Evolutionary conservation across 2,888 invertebrate genomes (phyloP).

Genomic region (Microplitis deprimator): DNA sequence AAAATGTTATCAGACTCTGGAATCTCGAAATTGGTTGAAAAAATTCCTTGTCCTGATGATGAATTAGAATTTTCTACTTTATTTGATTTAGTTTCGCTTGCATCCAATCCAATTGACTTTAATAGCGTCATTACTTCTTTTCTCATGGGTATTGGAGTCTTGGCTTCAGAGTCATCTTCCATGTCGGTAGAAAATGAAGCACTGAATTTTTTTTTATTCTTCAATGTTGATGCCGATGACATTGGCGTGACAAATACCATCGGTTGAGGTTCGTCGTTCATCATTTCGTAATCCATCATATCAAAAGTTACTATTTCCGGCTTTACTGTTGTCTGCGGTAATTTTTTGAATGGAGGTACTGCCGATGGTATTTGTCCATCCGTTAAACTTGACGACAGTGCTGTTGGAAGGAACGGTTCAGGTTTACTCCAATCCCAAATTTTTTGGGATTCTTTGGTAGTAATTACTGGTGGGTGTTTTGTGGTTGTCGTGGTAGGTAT

Average conservation of each 20-base stretch:
- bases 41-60: constrained; percentile 32
- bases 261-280: constrained; percentile 46
- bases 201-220: constrained; percentile 40
- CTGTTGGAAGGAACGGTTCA: constrained; percentile 51
- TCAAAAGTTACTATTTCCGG: constrained; percentile 27
- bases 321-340: constrained; percentile 33
- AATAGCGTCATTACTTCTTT: constrained; percentile 69
- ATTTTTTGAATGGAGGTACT: constrained; percentile 40
- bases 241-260: constrained; percentile 61
- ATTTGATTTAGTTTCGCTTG: constrained; percentile 48
- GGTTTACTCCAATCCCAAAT: constrained; percentile 1
- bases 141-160: constrained; percentile 59
- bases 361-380: neutral
- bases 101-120: constrained; percentile 70
- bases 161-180: constrained; percentile 40
- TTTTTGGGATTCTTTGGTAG: neutral
- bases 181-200: neutral
- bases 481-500: constrained; percentile 16
- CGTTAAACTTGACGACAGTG: constrained; percentile 34
- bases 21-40: constrained; percentile 51
- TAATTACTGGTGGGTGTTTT: constrained; percentile 7
- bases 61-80: constrained; percentile 45
- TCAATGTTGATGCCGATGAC: constrained; percentile 45
- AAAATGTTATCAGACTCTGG: constrained; percentile 48
- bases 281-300: constrained; percentile 38